These are phyloP conservation scores for Cerastis rubricosa DNA, from an alignment of 2,888 invertebrate genomes.

Conservation along the genomic window DNA sequence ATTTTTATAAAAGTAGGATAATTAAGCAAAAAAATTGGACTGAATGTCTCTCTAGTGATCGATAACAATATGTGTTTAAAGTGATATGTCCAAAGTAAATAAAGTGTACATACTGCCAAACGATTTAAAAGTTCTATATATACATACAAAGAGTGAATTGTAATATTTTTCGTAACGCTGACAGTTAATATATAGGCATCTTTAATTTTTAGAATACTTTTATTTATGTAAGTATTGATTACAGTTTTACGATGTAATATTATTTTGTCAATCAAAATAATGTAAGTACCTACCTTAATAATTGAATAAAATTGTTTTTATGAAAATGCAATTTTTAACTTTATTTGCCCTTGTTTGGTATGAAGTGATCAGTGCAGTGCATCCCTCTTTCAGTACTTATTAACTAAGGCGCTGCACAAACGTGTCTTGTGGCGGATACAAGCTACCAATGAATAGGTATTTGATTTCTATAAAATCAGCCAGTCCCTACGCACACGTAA, in stretches of 20 bases:
- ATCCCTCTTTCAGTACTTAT: not conserved
- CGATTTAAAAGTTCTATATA: constrained; percentile 66
- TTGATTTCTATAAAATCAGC: too few species aligned
- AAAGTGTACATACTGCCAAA: constrained; percentile 70
- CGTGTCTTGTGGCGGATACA: too few species aligned
- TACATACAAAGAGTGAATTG: constrained; percentile 67
- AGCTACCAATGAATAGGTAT: too few species aligned
- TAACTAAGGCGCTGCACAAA: not conserved
- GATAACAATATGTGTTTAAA: constrained; percentile 65
- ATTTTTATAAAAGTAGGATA: constrained; percentile 56
- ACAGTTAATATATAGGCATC: constrained; percentile 58
- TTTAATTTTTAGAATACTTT: constrained; percentile 64
- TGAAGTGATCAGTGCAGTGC: not conserved
- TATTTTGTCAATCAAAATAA: constrained; percentile 63
- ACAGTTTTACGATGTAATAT: constrained; percentile 64
- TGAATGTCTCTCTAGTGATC: constrained; percentile 68
- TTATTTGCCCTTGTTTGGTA: not conserved
- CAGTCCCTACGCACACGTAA: too few species aligned
- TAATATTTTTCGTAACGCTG: constrained; percentile 70
- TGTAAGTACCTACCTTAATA: constrained; percentile 61
- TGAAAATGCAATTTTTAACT: constrained; percentile 41
- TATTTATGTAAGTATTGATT: constrained; percentile 66
- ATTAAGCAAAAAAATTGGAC: constrained; percentile 64
- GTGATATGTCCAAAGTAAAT: constrained; percentile 67
- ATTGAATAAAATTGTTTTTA: constrained; percentile 68